Evolutionary conservation across 1,140 invertebrate species (phyloP).

Genomic region (Drosophila orosa): DNA sequence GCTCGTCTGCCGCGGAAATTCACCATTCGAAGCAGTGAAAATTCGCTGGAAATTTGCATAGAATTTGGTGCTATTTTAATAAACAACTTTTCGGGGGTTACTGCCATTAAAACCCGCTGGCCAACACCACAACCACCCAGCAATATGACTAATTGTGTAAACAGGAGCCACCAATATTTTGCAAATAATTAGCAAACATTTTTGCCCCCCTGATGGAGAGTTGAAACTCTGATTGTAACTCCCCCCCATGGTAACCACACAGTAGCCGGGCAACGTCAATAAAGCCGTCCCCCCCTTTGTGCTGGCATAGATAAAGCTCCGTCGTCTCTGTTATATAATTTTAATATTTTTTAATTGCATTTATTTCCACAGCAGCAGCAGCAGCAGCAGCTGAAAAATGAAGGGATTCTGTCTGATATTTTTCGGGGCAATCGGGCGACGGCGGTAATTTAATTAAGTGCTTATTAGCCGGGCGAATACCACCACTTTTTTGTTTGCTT

Average conservation of each 20-base stretch:
- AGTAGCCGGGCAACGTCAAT: constrained; percentile 60
- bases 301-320: constrained; percentile 12
- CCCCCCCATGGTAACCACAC: constrained; percentile 41
- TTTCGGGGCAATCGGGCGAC: constrained; percentile 29
- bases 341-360: constrained; percentile 81
- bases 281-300: constrained; percentile 4
- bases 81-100: constrained; percentile 51
- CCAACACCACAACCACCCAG: background rate
- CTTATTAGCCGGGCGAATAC: constrained; percentile 62
- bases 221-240: constrained; percentile 11
- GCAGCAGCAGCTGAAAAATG: constrained; percentile 5
- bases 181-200: constrained; percentile 76
- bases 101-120: background rate
- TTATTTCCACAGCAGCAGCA: constrained; percentile 29
- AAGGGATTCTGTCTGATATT: constrained; percentile 29
- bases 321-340: constrained; percentile 59
- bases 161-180: constrained; percentile 73
- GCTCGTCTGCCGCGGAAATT: background rate
- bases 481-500: constrained; percentile 23
- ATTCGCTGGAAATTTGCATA: constrained; percentile 26
- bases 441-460: constrained; percentile 69
- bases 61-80: constrained; percentile 62
- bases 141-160: constrained; percentile 63
- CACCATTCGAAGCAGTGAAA: background rate
- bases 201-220: constrained; percentile 34